These are phyloP conservation scores for Monochamus alternatus DNA, from an alignment of 2,888 invertebrate genomes.

Conservation along the genomic window DNA sequence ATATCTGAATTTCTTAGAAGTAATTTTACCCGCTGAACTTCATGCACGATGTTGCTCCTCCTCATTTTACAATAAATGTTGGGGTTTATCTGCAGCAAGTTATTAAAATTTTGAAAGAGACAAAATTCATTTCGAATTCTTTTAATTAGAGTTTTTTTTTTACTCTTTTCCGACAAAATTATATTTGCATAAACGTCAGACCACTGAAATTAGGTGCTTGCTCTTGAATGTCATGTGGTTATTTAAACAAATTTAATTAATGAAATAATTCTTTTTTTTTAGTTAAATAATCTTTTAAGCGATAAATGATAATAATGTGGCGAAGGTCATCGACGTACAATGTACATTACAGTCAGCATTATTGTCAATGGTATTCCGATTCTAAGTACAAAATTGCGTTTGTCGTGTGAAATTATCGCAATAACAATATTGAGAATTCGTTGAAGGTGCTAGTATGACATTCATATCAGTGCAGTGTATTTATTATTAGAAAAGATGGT, in stretches of 20 bases:
- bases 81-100: no score
- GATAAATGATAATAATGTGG: constrained; percentile 33
- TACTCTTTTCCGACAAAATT: no score
- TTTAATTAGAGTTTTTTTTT: no score
- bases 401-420: constrained; percentile 20
- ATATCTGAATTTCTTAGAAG: no score
- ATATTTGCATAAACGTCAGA: no score
- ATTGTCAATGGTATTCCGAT: constrained; percentile 32
- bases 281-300: constrained; percentile 18
- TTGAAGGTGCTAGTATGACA: constrained; percentile 19
- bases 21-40: no score
- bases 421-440: constrained; percentile 21
- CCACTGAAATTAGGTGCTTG: no score
- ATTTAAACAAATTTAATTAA: not conserved
- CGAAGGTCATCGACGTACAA: constrained; percentile 36
- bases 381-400: constrained; percentile 31
- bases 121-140: no score
- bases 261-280: not conserved
- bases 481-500: constrained; percentile 17
- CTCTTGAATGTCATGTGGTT: no score
- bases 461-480: not conserved
- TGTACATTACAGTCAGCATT: constrained; percentile 35
- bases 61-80: no score
- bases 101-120: no score
- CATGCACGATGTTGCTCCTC: no score